Evolutionary conservation across 2,888 invertebrate species (phyloP).

Genomic region (Drosophila flavopinicola): DNA sequence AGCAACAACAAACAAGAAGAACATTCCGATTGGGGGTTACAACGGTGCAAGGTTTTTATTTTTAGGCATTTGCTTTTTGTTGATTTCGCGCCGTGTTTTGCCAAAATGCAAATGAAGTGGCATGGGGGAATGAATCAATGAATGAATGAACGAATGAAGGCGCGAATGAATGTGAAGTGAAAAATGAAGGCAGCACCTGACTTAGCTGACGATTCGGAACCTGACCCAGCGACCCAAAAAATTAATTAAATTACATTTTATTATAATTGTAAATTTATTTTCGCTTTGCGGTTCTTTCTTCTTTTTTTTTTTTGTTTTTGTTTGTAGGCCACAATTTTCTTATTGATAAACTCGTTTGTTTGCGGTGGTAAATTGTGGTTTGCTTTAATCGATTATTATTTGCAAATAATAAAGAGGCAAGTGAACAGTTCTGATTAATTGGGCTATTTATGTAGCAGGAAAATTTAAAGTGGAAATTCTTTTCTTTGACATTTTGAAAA

Average conservation of each 20-base stretch:
- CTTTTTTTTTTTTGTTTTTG: background rate
- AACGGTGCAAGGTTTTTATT: constrained; percentile 58
- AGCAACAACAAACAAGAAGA: constrained; percentile 17
- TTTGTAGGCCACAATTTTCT: too few species aligned
- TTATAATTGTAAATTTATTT: constrained; percentile 42
- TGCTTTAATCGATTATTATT: too few species aligned
- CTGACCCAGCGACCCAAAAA: constrained; percentile 73
- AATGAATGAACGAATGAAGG: constrained; percentile 11
- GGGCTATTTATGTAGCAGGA: too few species aligned
- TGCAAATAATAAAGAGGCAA: too few species aligned
- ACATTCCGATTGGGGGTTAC: constrained; percentile 40
- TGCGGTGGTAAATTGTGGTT: too few species aligned
- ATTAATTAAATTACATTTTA: constrained; percentile 72
- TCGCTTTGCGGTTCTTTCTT: constrained; percentile 26
- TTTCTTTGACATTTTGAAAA: too few species aligned
- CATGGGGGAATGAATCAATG: constrained; percentile 35
- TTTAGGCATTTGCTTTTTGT: constrained; percentile 38
- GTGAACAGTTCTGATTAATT: too few species aligned
- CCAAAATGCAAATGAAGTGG: constrained; percentile 72
- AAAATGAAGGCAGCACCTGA: constrained; percentile 64
- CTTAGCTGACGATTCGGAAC: constrained; percentile 21
- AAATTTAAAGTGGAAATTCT: too few species aligned
- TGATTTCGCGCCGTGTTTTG: constrained; percentile 45
- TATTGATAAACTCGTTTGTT: too few species aligned
- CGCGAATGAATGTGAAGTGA: constrained; percentile 43